phyloP scores from a whole-genome alignment of 2,888 invertebrate genomes.

The Chloroclystis v-ata region DNA sequence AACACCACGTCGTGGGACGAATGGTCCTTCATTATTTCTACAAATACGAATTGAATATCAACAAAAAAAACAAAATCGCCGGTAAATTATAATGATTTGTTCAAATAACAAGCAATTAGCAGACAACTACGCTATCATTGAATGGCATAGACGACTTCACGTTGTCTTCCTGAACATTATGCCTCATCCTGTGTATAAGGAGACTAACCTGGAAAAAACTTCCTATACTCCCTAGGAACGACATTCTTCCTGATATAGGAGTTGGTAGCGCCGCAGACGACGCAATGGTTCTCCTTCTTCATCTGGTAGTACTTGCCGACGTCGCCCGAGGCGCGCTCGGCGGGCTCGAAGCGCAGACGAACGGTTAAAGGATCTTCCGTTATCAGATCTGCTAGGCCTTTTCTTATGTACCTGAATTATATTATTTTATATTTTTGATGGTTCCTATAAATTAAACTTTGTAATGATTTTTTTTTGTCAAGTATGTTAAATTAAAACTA shows the following conservation, averaged over 20 bases:
- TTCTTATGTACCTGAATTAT: conserved; percentile 75
- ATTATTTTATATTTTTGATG: no score
- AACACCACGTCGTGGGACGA: conserved; percentile 88
- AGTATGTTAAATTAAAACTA: no score
- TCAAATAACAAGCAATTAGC: no score
- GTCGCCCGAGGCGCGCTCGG: conserved; percentile 83
- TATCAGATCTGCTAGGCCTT: conserved; percentile 64
- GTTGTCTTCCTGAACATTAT: no score
- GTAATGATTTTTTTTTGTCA: no score
- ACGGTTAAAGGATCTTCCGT: conserved; percentile 80
- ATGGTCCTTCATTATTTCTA: conserved; percentile 86
- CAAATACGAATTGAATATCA: no score
- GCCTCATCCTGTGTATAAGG: neutral
- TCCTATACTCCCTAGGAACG: conserved; percentile 90
- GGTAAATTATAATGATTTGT: conserved; percentile 30
- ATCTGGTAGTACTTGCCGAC: conserved; percentile 85
- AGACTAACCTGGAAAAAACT: conserved; percentile 81
- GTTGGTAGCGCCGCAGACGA: conserved; percentile 84
- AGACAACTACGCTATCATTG: no score
- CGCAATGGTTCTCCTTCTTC: conserved; percentile 85
- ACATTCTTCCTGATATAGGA: conserved; percentile 87
- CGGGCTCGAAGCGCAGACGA: conserved; percentile 86
- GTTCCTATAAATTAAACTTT: no score
- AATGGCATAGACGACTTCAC: no score
- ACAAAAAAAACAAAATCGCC: conserved; percentile 31